phyloP scores from a whole-genome alignment of 2,113 vertebrate species.

The Eurystomus gularis region DNA sequence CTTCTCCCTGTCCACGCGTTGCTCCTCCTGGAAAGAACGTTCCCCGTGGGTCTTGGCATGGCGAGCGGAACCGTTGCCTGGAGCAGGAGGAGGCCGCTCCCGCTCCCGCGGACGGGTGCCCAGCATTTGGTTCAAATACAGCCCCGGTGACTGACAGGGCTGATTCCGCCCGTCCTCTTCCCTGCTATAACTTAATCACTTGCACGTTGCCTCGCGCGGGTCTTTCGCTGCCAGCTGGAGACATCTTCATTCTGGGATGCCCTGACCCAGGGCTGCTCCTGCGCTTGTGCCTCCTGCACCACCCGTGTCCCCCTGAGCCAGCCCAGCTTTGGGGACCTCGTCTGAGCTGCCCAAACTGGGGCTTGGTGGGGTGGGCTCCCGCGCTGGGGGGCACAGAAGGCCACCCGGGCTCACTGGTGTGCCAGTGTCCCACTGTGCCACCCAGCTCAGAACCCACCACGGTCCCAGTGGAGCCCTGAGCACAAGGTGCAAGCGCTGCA shows the following conservation, averaged over 20 bases:
- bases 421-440: background rate
- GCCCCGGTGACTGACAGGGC: background rate
- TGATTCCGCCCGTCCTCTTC: constrained; percentile 52
- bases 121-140: constrained; percentile 56
- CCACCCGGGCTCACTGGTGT: background rate
- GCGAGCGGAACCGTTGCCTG: background rate
- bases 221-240: background rate
- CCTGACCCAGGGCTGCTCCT: background rate
- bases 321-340: background rate
- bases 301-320: rapidly evolving
- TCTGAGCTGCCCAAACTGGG: background rate
- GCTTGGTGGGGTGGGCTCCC: background rate
- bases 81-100: background rate
- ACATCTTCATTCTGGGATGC: constrained; percentile 30
- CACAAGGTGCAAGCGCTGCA: background rate
- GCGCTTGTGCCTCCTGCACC: rapidly evolving
- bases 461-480: background rate
- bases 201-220: background rate
- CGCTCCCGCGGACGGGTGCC: constrained; percentile 21
- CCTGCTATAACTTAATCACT: constrained; percentile 49
- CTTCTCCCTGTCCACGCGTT: background rate
- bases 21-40: background rate
- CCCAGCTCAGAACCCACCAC: rapidly evolving
- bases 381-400: rapidly evolving
- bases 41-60: background rate